phyloP scores from a whole-genome alignment of 2,797 vertebrate genomes.

The Tangara arthus region DNA sequence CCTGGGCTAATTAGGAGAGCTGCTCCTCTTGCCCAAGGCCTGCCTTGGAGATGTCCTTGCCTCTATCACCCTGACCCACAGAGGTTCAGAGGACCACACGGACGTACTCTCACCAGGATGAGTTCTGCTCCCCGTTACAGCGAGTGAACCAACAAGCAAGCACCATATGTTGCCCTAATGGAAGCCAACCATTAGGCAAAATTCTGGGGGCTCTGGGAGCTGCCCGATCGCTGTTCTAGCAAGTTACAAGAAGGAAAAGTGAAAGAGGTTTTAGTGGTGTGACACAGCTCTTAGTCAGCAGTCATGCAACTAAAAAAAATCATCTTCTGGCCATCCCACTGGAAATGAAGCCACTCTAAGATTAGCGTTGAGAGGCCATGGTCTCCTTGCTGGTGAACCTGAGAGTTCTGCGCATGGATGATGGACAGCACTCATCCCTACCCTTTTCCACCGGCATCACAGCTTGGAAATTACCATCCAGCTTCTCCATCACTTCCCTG shows the following conservation, averaged over 20 bases:
- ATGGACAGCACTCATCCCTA: background rate
- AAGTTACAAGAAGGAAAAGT: constrained; percentile 18
- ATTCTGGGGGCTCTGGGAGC: background rate
- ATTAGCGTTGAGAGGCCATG: background rate
- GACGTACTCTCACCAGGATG: background rate
- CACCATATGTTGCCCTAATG: background rate
- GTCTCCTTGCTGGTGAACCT: background rate
- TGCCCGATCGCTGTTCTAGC: background rate
- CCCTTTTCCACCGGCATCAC: background rate
- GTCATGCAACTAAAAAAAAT: constrained; percentile 13
- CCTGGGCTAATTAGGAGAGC: background rate
- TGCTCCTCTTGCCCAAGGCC: background rate
- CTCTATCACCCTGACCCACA: background rate
- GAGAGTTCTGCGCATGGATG: background rate
- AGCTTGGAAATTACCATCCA: background rate
- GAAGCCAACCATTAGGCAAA: background rate
- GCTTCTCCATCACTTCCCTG: background rate
- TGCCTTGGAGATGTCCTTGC: background rate
- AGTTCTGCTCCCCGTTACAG: background rate
- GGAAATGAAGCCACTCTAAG: background rate
- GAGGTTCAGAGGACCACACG: background rate
- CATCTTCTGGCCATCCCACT: background rate
- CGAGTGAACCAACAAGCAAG: background rate
- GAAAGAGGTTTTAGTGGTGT: constrained; percentile 9
- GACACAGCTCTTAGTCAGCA: constrained; percentile 25